Percentiles rank a stretch among this genome's conserved stretches.
These are phyloP conservation scores for Hyalella azteca DNA, from an alignment of 2,888 invertebrate species.

Conservation along the genomic window DNA sequence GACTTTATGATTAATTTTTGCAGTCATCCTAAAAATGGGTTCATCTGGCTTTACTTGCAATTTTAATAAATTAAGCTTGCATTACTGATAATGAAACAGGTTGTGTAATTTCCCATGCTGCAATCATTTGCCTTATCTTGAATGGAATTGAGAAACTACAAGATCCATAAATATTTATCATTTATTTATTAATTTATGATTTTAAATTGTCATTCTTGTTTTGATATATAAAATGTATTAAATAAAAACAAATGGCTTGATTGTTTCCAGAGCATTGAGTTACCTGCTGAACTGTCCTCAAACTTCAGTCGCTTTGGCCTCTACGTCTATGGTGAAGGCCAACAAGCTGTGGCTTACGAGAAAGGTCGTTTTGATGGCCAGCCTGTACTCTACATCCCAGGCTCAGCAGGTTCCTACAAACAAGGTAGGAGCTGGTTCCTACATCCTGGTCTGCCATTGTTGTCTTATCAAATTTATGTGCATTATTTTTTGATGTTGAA, in stretches of 20 bases:
- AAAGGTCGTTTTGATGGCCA: constrained; percentile 82
- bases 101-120: no score
- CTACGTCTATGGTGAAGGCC: constrained; percentile 90
- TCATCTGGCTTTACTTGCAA: no score
- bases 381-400: constrained; percentile 93
- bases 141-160: no score
- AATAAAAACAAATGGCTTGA: not conserved
- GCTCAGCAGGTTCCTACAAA: constrained; percentile 91
- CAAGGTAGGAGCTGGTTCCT: constrained; percentile 69
- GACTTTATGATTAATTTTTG: no score
- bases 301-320: constrained; percentile 81
- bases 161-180: not conserved
- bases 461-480: not conserved
- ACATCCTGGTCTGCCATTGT: not conserved
- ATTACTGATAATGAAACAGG: no score
- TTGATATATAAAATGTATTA: not conserved
- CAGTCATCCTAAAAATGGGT: no score
- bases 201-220: no score
- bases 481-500: not conserved
- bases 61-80: no score
- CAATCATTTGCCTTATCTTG: not conserved
- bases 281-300: constrained; percentile 68
- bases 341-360: constrained; percentile 72
- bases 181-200: not conserved
- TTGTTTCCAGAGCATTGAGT: constrained; percentile 70